Conservation (phyloP, 2,113 vertebrate species). For the Pangasianodon gigas region DNA sequence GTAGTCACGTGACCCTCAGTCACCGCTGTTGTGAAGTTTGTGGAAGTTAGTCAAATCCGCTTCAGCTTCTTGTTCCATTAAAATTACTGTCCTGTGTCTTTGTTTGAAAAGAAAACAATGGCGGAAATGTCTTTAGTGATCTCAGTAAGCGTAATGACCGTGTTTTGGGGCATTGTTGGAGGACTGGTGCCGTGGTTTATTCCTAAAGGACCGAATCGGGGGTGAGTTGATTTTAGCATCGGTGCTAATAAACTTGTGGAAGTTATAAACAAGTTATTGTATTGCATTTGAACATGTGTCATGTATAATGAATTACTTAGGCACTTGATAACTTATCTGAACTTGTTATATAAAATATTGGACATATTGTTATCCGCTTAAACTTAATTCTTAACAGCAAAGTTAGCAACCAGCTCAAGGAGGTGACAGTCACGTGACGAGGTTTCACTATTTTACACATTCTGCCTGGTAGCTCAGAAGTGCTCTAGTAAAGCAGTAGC, state of each 20-base stretch:
- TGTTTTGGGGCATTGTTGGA: slow-evolving; percentile 89
- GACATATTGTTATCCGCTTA: not conserved
- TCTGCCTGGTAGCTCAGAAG: not conserved
- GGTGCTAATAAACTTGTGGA: not conserved
- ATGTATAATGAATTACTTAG: not conserved
- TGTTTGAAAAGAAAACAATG: slow-evolving; percentile 65
- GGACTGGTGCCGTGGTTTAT: slow-evolving; percentile 86
- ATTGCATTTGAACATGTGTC: too few relatives aligned
- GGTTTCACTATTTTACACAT: not conserved
- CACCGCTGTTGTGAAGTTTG: not conserved
- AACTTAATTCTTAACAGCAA: not conserved
- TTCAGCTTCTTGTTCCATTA: not conserved
- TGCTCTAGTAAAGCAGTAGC: not conserved
- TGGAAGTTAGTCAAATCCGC: not conserved
- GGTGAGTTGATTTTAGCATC: slow-evolving; percentile 79
- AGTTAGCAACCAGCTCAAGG: not conserved
- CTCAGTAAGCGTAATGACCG: slow-evolving; percentile 84
- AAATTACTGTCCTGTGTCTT: not conserved
- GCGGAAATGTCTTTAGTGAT: slow-evolving; percentile 78
- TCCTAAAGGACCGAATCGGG: slow-evolving; percentile 91
- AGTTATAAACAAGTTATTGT: not conserved
- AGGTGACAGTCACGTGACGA: slow-evolving; percentile 2
- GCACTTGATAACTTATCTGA: not conserved
- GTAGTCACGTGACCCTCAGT: slow-evolving; percentile 4
- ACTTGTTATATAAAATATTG: not conserved